Conservation (phyloP, 1,140 invertebrate species). For the Camponotus floridanus region DNA sequence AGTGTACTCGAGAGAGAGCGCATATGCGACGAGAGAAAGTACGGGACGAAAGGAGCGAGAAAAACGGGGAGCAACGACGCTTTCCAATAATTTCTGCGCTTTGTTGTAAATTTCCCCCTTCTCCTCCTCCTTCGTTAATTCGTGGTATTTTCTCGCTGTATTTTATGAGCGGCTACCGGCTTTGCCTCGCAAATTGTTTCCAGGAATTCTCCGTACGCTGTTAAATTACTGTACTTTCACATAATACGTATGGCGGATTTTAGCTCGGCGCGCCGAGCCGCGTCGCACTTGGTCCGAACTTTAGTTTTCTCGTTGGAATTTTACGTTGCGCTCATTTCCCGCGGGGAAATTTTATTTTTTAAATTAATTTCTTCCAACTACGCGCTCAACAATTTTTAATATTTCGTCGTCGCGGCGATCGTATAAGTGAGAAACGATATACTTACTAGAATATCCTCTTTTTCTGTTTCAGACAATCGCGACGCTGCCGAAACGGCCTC, state of each 20-base stretch:
- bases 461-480: constrained; percentile 66
- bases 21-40: constrained; percentile 27
- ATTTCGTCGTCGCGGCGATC: neutral
- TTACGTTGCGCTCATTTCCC: constrained; percentile 10
- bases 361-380: constrained; percentile 43
- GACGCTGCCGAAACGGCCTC: constrained; percentile 55
- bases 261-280: constrained; percentile 10
- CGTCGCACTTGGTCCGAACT: constrained; percentile 16
- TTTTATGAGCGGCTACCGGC: constrained; percentile 62
- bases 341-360: constrained; percentile 28
- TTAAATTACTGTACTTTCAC: constrained; percentile 63
- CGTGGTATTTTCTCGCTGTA: constrained; percentile 63
- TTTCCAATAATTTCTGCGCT: constrained; percentile 65
- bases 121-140: constrained; percentile 14
- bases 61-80: constrained; percentile 26
- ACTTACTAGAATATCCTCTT: constrained; percentile 16
- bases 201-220: constrained; percentile 64
- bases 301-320: constrained; percentile 44
- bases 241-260: constrained; percentile 58
- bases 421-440: neutral
- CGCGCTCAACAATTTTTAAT: constrained; percentile 10
- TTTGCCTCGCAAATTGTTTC: constrained; percentile 62
- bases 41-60: constrained; percentile 49
- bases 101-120: constrained; percentile 49
- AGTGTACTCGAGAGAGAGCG: neutral